Evolutionary conservation across 2,113 vertebrate genomes (phyloP).

Genomic region (Petrocephalus zakoni): DNA sequence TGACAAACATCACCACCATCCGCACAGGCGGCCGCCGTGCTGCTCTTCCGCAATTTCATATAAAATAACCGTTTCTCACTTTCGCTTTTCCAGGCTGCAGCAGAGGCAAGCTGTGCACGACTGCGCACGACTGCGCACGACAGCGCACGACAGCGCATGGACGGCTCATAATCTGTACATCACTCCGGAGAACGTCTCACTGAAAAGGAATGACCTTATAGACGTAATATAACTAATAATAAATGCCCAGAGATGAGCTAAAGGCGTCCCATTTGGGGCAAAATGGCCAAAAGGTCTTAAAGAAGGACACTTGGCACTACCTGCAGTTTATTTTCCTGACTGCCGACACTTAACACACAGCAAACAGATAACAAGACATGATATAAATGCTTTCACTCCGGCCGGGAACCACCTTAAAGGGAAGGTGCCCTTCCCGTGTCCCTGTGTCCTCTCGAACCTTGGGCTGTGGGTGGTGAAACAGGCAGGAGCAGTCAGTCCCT

Average conservation of each 20-base stretch:
- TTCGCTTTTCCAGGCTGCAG: background rate
- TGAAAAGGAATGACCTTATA: background rate
- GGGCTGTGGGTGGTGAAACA: background rate
- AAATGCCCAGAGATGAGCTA: background rate
- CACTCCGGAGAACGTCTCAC: background rate
- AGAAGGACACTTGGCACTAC: background rate
- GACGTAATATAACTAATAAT: background rate
- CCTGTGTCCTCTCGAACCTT: background rate
- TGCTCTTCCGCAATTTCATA: too few species aligned
- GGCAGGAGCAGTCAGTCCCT: constrained; percentile 1
- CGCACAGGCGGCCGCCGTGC: too few species aligned
- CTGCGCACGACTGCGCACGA: background rate
- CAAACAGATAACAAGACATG: constrained; percentile 1
- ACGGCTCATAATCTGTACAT: background rate
- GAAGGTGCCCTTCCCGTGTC: background rate
- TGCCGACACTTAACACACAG: background rate
- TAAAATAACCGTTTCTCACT: background rate
- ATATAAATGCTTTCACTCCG: background rate
- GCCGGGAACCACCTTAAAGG: background rate
- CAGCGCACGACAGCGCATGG: too few species aligned
- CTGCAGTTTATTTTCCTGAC: constrained; percentile 13
- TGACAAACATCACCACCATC: too few species aligned
- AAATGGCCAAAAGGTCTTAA: background rate
- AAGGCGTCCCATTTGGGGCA: background rate
- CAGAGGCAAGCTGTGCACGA: too few species aligned